Evolutionary conservation across 1,140 invertebrate genomes (phyloP).

Genomic region (Caenorhabditis latens): DNA sequence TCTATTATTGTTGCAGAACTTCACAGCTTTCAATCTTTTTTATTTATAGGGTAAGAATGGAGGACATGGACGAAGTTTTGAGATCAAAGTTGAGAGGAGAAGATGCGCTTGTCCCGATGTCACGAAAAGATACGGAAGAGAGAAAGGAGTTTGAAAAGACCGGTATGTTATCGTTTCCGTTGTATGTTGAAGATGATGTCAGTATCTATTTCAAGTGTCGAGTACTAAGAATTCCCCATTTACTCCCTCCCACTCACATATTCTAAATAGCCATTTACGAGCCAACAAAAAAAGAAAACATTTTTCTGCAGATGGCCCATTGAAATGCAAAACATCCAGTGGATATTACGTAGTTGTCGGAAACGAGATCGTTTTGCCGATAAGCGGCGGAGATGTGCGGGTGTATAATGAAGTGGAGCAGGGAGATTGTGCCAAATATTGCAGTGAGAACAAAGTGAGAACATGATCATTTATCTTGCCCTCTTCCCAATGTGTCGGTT

Average conservation of each 20-base stretch:
- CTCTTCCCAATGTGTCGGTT: background rate
- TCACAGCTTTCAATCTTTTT: background rate
- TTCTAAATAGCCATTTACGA: background rate
- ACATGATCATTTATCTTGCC: constrained; percentile 17
- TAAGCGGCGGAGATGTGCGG: constrained; percentile 50
- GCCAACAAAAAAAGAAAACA: background rate
- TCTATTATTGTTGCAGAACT: background rate
- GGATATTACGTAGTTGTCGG: constrained; percentile 63
- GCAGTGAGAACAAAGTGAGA: constrained; percentile 58
- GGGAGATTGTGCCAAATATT: constrained; percentile 61
- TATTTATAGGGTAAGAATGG: constrained; percentile 26
- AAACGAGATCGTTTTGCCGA: constrained; percentile 57
- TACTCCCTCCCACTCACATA: background rate
- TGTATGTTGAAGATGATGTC: background rate
- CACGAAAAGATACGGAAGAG: constrained; percentile 41
- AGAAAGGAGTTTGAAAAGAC: constrained; percentile 15
- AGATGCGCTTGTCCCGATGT: constrained; percentile 42
- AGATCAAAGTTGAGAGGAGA: constrained; percentile 52
- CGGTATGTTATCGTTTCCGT: constrained; percentile 45
- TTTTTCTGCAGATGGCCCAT: constrained; percentile 26
- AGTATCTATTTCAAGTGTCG: constrained; percentile 11
- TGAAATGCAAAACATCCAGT: constrained; percentile 56
- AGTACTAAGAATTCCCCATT: background rate
- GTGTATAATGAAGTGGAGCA: constrained; percentile 58
- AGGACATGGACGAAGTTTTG: constrained; percentile 49